Percentiles rank a stretch among this genome's conserved stretches.
These are phyloP conservation scores for Catostylus mosaicus DNA, from an alignment of 30 jellyfish, hydroid and myxozoan species.

Conservation along the genomic window DNA sequence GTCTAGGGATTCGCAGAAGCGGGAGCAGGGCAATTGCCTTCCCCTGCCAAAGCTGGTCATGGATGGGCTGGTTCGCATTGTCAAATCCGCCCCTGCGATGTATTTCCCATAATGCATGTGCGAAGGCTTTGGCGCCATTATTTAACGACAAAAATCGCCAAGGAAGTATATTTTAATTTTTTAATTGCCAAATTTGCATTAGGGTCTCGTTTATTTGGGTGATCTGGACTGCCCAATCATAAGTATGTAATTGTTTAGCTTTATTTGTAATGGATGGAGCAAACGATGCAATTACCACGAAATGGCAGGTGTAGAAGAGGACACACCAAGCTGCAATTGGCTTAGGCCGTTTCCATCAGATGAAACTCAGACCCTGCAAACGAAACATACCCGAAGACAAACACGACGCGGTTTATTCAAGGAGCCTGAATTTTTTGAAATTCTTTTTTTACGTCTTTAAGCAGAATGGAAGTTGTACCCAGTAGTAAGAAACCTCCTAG, in stretches of 20 bases:
- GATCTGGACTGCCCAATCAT: background rate
- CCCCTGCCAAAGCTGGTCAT: background rate
- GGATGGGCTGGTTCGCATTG: background rate
- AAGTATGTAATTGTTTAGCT: background rate
- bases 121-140: background rate
- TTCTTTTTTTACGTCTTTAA: background rate
- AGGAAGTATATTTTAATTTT: too few relatives aligned
- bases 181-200: too few relatives aligned
- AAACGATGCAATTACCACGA: background rate
- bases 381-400: too few relatives aligned
- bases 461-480: background rate
- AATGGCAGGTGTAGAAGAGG: slow-evolving; percentile 16
- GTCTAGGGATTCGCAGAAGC: too few relatives aligned
- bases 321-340: background rate
- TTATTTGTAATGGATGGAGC: background rate
- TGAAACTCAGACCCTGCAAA: too few relatives aligned
- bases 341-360: background rate
- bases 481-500: slow-evolving; percentile 30
- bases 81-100: background rate
- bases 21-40: too few relatives aligned
- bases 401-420: too few relatives aligned
- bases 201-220: too few relatives aligned
- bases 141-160: background rate
- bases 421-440: background rate
- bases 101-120: background rate